phyloP scores from a whole-genome alignment of 1,140 invertebrate species.

The Meloidogyne exigua region DNA sequence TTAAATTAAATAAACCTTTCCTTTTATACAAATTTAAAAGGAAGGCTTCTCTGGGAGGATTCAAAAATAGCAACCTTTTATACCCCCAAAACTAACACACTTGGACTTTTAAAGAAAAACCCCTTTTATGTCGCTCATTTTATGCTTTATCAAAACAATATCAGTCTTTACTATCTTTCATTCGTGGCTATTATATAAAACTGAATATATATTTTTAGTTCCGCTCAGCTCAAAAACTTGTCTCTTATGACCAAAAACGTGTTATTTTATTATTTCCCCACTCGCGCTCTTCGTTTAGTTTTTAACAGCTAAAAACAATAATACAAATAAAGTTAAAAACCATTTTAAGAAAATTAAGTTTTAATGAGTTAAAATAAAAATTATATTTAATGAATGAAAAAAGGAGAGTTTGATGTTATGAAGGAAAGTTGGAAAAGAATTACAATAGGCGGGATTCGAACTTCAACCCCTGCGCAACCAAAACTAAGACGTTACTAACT shows the following conservation, averaged over 20 bases:
- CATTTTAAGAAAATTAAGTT: too few relatives aligned
- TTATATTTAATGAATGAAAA: too few relatives aligned
- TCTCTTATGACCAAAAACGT: constrained; percentile 4
- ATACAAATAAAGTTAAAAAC: neutral
- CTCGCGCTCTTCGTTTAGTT: neutral
- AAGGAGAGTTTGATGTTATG: neutral
- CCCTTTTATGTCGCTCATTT: neutral
- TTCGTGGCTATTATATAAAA: neutral
- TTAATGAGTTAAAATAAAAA: neutral
- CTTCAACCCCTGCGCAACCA: too few relatives aligned
- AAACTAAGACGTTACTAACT: too few relatives aligned
- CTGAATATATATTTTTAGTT: neutral
- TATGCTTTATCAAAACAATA: neutral
- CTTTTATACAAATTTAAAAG: too few relatives aligned
- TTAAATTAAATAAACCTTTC: too few relatives aligned
- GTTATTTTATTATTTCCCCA: neutral
- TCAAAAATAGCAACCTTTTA: too few relatives aligned
- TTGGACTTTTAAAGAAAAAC: neutral
- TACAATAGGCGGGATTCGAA: too few relatives aligned
- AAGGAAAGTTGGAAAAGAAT: too few relatives aligned
- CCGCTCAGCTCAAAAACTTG: constrained; percentile 1
- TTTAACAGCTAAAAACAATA: constrained; percentile 5
- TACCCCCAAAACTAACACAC: too few relatives aligned
- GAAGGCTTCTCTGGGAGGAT: too few relatives aligned
- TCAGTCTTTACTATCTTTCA: neutral